These are phyloP conservation scores for Oscheius sp. DNA, from an alignment of 1,140 invertebrate species.

Conservation along the genomic window DNA sequence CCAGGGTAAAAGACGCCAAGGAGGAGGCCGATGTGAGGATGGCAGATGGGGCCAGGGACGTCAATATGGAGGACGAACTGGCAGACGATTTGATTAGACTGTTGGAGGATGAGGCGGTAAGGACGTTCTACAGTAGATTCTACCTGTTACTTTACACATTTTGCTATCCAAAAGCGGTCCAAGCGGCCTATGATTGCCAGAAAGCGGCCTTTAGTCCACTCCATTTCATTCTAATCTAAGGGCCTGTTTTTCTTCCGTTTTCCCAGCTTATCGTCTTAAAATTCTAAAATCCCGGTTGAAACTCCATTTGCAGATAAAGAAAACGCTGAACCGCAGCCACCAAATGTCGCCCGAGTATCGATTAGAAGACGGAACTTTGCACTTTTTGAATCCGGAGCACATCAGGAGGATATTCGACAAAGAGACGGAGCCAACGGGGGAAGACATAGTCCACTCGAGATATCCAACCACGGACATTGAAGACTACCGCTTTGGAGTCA, in stretches of 20 bases:
- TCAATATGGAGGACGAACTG: slow-evolving; percentile 31
- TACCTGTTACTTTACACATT: slow-evolving; percentile 14
- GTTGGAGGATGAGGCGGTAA: slow-evolving; percentile 44
- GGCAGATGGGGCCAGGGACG: slow-evolving; percentile 22
- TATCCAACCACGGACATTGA: slow-evolving; percentile 48
- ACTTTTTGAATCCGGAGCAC: slow-evolving; percentile 15
- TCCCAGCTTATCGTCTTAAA: too few species aligned
- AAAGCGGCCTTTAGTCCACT: too few species aligned
- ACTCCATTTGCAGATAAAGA: slow-evolving; percentile 11
- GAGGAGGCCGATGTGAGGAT: slow-evolving; percentile 12
- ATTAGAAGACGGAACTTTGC: slow-evolving; percentile 26
- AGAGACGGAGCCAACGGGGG: not conserved
- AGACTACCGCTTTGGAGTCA: slow-evolving; percentile 46
- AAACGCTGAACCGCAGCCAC: not conserved
- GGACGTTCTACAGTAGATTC: too few species aligned
- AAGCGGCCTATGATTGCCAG: too few species aligned
- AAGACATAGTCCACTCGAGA: slow-evolving; percentile 39
- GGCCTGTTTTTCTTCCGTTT: too few species aligned
- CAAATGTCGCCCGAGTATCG: not conserved
- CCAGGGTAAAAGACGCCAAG: not conserved
- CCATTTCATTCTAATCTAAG: too few species aligned
- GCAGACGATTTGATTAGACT: slow-evolving; percentile 32
- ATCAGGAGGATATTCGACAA: slow-evolving; percentile 14
- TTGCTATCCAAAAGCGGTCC: too few species aligned
- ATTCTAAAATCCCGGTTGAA: too few species aligned